Percentiles rank a stretch among this genome's conserved stretches.
Evolutionary conservation across 2,888 invertebrate species (phyloP).

Genomic region (Perizoma affinitatum): DNA sequence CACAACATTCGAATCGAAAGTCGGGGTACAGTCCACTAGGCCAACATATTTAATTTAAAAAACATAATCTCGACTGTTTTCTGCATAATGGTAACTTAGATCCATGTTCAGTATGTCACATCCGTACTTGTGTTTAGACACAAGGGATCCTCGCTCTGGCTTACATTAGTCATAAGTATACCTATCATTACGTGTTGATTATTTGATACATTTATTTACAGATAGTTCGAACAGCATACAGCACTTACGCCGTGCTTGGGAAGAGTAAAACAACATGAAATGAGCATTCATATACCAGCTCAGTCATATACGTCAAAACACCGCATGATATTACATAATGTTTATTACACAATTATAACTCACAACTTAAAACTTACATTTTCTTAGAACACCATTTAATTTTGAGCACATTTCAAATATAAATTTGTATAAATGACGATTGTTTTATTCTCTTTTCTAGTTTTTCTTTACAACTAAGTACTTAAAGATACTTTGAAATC

Average conservation of each 20-base stretch:
- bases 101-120: no score
- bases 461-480: not conserved
- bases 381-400: not conserved
- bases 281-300: not conserved
- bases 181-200: no score
- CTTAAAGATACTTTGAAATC: not conserved
- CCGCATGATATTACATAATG: no score
- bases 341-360: slow-evolving; percentile 5
- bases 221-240: slow-evolving; percentile 69
- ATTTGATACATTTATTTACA: slow-evolving; percentile 39
- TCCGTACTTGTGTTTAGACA: no score
- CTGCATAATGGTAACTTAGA: no score
- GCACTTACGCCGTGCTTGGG: slow-evolving; percentile 65
- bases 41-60: no score
- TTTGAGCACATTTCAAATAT: not conserved
- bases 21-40: no score
- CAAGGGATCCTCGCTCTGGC: no score
- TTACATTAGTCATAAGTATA: no score
- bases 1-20: no score
- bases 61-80: no score
- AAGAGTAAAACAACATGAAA: slow-evolving; percentile 29
- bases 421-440: not conserved
- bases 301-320: not conserved
- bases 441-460: not conserved
- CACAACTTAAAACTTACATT: slow-evolving; percentile 2